Conservation (phyloP, 2,113 vertebrate genomes). For the Pygoscelis adeliae region DNA sequence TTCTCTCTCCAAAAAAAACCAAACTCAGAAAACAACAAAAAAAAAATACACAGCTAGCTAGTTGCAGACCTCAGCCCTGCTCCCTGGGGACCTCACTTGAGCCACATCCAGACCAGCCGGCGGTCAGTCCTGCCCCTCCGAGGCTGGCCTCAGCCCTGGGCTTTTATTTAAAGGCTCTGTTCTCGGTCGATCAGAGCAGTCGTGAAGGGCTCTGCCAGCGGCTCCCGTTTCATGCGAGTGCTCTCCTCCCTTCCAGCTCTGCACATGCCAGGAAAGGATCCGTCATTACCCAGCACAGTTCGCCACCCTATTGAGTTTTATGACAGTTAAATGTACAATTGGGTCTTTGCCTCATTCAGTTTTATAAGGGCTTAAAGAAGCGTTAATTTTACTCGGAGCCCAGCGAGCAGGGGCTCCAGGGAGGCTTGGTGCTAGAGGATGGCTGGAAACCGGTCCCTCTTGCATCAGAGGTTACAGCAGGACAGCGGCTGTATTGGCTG, state of each 20-base stretch:
- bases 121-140: not conserved
- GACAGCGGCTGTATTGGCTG: not conserved
- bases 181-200: not conserved
- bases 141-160: not conserved
- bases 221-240: accelerated
- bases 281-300: not conserved
- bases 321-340: not conserved
- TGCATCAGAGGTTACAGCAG: not conserved
- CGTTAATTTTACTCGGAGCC: not conserved
- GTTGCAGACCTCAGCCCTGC: not conserved
- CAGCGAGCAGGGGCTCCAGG: not conserved
- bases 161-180: not conserved
- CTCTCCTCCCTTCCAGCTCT: not conserved
- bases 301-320: not conserved
- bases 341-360: not conserved
- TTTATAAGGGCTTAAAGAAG: not conserved
- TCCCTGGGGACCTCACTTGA: not conserved
- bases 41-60: too few relatives aligned
- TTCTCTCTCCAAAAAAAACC: not conserved
- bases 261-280: not conserved
- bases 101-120: accelerated
- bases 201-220: not conserved
- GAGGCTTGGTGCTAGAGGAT: not conserved
- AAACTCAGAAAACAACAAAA: too few relatives aligned
- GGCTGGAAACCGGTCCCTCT: not conserved